Conservation (phyloP, 2,797 vertebrate species). For the Phrynocephalus guinanensis region DNA sequence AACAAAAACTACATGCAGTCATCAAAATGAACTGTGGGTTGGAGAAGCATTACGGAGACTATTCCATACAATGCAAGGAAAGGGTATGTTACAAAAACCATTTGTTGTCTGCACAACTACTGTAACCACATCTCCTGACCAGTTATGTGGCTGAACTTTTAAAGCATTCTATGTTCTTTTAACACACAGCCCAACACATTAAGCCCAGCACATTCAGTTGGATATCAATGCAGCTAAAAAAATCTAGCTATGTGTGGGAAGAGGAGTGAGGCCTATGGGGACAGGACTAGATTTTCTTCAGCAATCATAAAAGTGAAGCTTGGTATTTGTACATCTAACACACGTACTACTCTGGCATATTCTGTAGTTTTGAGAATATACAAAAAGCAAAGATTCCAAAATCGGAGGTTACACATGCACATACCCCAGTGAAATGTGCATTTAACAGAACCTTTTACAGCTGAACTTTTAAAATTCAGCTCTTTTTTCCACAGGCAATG, state of each 20-base stretch:
- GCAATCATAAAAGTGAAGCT: not conserved
- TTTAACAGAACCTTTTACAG: conserved; percentile 8
- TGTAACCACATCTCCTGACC: no score
- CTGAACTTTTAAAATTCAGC: conserved; percentile 26
- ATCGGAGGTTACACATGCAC: not conserved
- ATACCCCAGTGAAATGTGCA: not conserved
- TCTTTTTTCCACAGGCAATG: conserved; percentile 18
- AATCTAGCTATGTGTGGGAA: conserved; percentile 2
- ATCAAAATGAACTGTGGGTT: not conserved
- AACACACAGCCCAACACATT: not conserved
- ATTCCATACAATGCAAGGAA: not conserved
- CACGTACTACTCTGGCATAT: not conserved
- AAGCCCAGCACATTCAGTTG: not conserved
- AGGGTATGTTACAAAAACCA: not conserved
- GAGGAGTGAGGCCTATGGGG: not conserved
- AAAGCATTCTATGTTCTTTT: not conserved
- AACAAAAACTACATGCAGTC: not conserved
- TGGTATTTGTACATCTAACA: not conserved
- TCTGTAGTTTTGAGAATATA: not conserved
- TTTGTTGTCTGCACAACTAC: not conserved
- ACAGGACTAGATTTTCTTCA: not conserved
- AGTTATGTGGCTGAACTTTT: not conserved
- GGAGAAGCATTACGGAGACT: not conserved
- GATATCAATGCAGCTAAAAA: not conserved
- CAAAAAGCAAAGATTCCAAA: conserved; percentile 9